Conservation (phyloP, 2,888 invertebrate species). For the Eupithecia subumbrata region DNA sequence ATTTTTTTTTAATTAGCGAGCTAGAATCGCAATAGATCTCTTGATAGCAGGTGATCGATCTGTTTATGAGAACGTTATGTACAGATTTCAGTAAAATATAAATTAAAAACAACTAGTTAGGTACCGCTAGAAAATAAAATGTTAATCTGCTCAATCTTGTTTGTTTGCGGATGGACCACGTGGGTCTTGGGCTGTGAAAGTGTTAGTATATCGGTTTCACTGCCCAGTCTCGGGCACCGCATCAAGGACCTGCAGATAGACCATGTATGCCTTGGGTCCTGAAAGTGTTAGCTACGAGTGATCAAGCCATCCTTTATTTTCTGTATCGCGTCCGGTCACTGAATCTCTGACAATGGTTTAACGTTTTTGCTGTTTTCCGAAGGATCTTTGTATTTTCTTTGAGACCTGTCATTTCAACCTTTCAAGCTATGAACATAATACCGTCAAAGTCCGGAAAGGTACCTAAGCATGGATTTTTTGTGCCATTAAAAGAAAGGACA, state of each 20-base stretch:
- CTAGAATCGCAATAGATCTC: neutral
- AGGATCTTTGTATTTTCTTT: slow-evolving; percentile 30
- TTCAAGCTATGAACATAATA: slow-evolving; percentile 31
- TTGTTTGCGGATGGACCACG: neutral
- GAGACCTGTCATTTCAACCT: slow-evolving; percentile 27
- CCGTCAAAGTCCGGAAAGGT: slow-evolving; percentile 7
- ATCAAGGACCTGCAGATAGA: neutral
- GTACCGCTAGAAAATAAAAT: neutral
- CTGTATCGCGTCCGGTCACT: slow-evolving; percentile 17
- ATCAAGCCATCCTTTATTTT: slow-evolving; percentile 7
- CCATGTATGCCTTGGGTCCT: neutral
- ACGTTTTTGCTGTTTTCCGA: slow-evolving; percentile 30
- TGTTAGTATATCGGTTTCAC: too few relatives aligned
- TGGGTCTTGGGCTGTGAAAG: too few relatives aligned
- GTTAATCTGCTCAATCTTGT: neutral
- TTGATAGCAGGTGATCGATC: neutral
- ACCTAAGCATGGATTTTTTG: slow-evolving; percentile 2
- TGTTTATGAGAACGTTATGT: neutral
- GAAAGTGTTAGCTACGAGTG: slow-evolving; percentile 4
- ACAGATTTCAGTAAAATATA: too few relatives aligned
- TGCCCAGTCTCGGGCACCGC: neutral
- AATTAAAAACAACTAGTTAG: too few relatives aligned
- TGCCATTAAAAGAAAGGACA: neutral
- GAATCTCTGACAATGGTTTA: slow-evolving; percentile 32
- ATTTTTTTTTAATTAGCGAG: neutral